Evolutionary conservation across 1,140 invertebrate species (phyloP), one percentile per base, ranked within the genome.

Genomic region (Aphelinus atriplicis): DNA sequence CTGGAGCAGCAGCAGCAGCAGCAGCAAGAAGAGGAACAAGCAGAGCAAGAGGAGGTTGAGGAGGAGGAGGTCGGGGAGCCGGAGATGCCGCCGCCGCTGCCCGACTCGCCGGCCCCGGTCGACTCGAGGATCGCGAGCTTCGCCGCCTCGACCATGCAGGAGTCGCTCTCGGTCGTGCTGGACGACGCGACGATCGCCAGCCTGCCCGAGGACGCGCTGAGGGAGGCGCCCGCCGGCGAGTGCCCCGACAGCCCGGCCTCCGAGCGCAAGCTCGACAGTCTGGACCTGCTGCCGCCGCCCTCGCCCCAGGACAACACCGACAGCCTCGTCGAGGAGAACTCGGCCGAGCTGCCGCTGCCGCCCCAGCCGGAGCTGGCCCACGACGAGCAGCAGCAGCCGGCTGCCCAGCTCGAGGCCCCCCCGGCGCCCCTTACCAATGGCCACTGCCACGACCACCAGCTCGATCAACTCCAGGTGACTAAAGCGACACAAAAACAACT

Each of bases 401-500:
- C 51, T 9, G 9, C 51, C 26, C 26, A 26, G 26, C 26, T 1
- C 7, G 65, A 55, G 65, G 10, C n/a, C 51, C 65, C 53, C 50
- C 48, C 7, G 47, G 26, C 58, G 7, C 47, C 46, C 48, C 26
- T 45, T 42, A 9, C 10, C 26, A n/a, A 58, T 3, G 48, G 10
- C 26, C 5, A 65, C 47, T 6, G 47, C 42, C 53, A 57, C 56
- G 43, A 60, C 47, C 45, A 69, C 7, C 66, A 43, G 7, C 73
- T 71, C 64, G 79, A 84, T 72, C 79, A 83, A 78, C 82, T 83
- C 70, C 85, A 88, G 86, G 86, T 88, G 86, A 87, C 82, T 86
- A 86, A 83, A 78, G 80, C 78, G 81, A 83, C 80, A 81, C 80
- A 81, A 83, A 50, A 71, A 46, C 68, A 56, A 26, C 26, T 26